Evolutionary conservation across 1,140 invertebrate species (phyloP).

Genomic region (Cyclina sinensis): DNA sequence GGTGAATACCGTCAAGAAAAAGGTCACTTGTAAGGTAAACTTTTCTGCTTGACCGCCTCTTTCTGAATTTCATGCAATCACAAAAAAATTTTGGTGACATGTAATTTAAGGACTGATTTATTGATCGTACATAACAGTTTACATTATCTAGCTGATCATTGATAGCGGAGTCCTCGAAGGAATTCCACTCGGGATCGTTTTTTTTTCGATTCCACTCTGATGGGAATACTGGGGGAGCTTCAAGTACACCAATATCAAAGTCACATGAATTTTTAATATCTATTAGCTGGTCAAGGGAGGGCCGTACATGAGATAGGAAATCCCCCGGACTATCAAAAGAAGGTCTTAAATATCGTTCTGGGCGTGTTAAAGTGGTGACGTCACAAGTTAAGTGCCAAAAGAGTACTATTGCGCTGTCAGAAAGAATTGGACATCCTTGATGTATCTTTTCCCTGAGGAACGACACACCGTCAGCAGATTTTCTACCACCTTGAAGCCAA

Average conservation of each 20-base stretch:
- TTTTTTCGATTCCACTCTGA: background rate
- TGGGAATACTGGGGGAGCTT: background rate
- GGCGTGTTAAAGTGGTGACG: background rate
- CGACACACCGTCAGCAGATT: no score
- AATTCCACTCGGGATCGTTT: background rate
- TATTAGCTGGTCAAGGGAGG: background rate
- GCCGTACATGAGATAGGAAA: background rate
- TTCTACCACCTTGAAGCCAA: no score
- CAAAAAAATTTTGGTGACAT: background rate
- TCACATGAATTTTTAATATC: background rate
- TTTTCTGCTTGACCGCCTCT: background rate
- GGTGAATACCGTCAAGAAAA: background rate
- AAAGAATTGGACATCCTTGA: background rate
- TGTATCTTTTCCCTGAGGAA: background rate
- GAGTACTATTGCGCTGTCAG: background rate
- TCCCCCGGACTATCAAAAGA: background rate
- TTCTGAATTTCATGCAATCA: slow-evolving; percentile 6
- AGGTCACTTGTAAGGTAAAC: background rate
- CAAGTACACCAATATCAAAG: background rate
- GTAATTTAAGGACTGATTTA: background rate
- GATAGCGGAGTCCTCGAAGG: background rate
- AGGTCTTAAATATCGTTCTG: background rate
- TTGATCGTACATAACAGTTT: background rate
- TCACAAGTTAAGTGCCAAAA: background rate
- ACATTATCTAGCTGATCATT: background rate